Base-by-base conservation (phyloP, 1,140 invertebrate species). In the Pogonomyrmex californicus region DNA sequence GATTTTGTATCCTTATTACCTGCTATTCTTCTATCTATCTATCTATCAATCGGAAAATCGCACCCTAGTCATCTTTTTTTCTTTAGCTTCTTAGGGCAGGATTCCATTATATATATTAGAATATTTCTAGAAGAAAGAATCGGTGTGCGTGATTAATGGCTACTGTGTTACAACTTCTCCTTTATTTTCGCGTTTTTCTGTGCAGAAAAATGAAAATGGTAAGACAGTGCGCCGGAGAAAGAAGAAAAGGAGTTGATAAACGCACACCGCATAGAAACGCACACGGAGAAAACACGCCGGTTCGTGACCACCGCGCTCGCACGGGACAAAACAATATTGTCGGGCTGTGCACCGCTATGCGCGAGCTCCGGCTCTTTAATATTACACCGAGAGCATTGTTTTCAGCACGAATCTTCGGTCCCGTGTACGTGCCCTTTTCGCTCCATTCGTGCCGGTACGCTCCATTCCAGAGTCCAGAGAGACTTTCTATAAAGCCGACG, bases 271-370 rank as follows among this genome's bases (percentile, higher is more conserved):
- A 23, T 23, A 23, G 23, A 23, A 23, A 36, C 36, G 5, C 12
- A 30, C 41, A 30, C 44, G 76, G 81, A 49, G 89, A 86, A 89
- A 87, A 76, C 68, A 88, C 65, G 76, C 17, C 51, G 88, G 90
- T 91, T 91, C 90, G 90, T 91, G 90, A 91, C 87, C 86, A 85
- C 65, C 86, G 90, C 49, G 82, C 86, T 60, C 41, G 62, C 65
- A 38, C 62, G 58, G 82, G 82, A 91, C 90, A 91, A 91, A 91
- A 91, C 90, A 85, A 91, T 91, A 88, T 91, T 89, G 90, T 91
- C 87, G 87, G 36, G 23, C 78, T 56, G 68, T 65, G 79, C 68
- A 41, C 38, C 58, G n/a, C 81, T 63, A 68, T 77, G 75, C 79
- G 75, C 62, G 63, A 58, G 66, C 47, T 30, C 47, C 70, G 56